These are phyloP conservation scores for Conopomorpha cramerella DNA, from an alignment of 1,140 invertebrate species.

Conservation along the genomic window DNA sequence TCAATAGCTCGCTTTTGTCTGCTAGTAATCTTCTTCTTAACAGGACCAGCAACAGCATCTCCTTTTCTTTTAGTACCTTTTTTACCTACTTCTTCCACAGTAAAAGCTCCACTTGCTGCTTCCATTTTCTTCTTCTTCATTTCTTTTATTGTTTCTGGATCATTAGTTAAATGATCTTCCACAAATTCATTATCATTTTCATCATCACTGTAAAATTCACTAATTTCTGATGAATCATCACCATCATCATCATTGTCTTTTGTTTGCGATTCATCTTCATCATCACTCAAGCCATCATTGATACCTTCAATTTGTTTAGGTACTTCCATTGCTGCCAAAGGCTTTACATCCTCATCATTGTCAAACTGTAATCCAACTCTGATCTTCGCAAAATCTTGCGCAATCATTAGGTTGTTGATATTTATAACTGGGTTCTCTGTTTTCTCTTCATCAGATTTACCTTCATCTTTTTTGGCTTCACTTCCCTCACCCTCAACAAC, in stretches of 20 bases:
- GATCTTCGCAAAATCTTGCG: conserved; percentile 84
- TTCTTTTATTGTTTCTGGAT: conserved; percentile 50
- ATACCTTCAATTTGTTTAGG: conserved; percentile 58
- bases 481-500: conserved; percentile 13
- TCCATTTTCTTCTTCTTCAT: conserved; percentile 41
- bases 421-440: conserved; percentile 24
- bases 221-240: conserved; percentile 60
- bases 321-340: conserved; percentile 62
- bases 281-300: conserved; percentile 20
- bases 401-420: conserved; percentile 57
- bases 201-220: conserved; percentile 67
- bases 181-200: conserved; percentile 56
- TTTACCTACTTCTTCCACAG: conserved; percentile 49
- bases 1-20: conserved; percentile 79
- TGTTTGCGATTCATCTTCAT: conserved; percentile 30
- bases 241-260: conserved; percentile 58
- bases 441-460: conserved; percentile 12
- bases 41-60: conserved; percentile 12
- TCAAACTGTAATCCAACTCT: conserved; percentile 74
- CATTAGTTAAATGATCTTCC: conserved; percentile 51
- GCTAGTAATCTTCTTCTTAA: conserved; percentile 67
- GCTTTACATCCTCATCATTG: conserved; percentile 68
- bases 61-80: conserved; percentile 24
- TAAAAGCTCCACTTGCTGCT: conserved; percentile 67
- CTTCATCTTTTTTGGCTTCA: conserved; percentile 7